Evolutionary conservation across 2,888 invertebrate species (phyloP).

Genomic region (Drosophila parthenogenetica): DNA sequence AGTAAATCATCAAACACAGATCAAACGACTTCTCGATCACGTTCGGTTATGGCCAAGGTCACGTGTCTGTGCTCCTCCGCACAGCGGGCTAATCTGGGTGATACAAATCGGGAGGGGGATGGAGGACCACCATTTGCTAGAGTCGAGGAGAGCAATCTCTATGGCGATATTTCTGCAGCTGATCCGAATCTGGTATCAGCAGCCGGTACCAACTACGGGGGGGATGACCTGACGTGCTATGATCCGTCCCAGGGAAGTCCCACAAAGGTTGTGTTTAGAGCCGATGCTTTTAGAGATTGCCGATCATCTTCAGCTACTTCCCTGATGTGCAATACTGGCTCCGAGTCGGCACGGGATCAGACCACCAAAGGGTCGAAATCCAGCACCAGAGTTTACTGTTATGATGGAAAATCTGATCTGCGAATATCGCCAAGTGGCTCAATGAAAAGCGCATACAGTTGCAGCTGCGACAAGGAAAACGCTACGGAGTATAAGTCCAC

Average conservation of each 20-base stretch:
- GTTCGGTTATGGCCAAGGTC: slow-evolving; percentile 61
- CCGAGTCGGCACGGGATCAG: neutral
- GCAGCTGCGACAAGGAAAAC: too few species aligned
- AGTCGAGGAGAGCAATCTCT: slow-evolving; percentile 7
- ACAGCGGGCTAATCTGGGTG: slow-evolving; percentile 22
- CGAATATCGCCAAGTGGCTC: too few species aligned
- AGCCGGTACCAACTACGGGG: neutral
- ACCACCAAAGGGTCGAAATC: slow-evolving; percentile 1
- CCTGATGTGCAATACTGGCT: neutral
- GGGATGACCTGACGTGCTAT: neutral
- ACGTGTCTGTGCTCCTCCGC: slow-evolving; percentile 61
- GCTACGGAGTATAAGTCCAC: too few species aligned
- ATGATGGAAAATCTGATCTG: too few species aligned
- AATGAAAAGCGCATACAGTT: too few species aligned
- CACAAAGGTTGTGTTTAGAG: slow-evolving; percentile 27
- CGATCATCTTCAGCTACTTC: slow-evolving; percentile 33
- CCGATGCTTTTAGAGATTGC: slow-evolving; percentile 34
- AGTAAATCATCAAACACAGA: slow-evolving; percentile 41
- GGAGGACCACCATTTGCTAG: slow-evolving; percentile 33
- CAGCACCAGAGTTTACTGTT: neutral
- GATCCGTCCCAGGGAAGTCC: neutral
- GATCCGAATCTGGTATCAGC: slow-evolving; percentile 26
- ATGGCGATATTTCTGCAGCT: neutral
- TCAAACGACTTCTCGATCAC: slow-evolving; percentile 62
- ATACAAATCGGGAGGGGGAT: neutral